These are phyloP conservation scores for Oreonectes daqikongensis DNA, from an alignment of 2,797 vertebrate genomes.

Conservation along the genomic window DNA sequence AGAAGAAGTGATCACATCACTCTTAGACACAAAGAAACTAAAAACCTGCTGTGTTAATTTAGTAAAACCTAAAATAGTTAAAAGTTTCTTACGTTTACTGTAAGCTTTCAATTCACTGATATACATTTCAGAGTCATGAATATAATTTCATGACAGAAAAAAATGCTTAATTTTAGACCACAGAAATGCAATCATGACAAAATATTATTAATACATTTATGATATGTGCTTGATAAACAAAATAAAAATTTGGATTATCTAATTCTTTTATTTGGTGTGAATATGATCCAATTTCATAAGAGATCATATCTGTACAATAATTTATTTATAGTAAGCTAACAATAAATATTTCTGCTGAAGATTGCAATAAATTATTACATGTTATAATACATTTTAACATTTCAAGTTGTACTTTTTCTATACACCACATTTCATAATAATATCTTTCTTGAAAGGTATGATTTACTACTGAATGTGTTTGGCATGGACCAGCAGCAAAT, in stretches of 20 bases:
- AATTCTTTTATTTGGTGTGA: slow-evolving; percentile 17
- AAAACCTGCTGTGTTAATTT: no score
- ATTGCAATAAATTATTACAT: slow-evolving; percentile 22
- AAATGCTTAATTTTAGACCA: not conserved
- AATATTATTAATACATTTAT: not conserved
- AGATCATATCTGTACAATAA: slow-evolving; percentile 26
- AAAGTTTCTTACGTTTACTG: no score
- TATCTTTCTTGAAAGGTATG: slow-evolving; percentile 22
- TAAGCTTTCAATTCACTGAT: no score
- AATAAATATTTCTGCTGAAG: slow-evolving; percentile 30
- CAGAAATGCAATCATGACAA: not conserved
- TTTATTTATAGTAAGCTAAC: slow-evolving; percentile 26
- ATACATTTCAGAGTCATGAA: no score
- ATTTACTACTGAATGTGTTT: slow-evolving; percentile 28
- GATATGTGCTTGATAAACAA: not conserved
- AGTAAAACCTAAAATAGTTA: no score
- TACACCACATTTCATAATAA: slow-evolving; percentile 10
- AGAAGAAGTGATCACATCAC: no score
- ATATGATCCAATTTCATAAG: slow-evolving; percentile 20
- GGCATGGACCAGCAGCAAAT: slow-evolving; percentile 9
- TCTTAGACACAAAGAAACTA: no score
- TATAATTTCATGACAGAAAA: no score
- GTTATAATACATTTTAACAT: slow-evolving; percentile 33
- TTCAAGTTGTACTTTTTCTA: slow-evolving; percentile 25
- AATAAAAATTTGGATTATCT: slow-evolving; percentile 2